phyloP scores from a whole-genome alignment of 2,888 invertebrate genomes.

The Synergus itoensis region DNA sequence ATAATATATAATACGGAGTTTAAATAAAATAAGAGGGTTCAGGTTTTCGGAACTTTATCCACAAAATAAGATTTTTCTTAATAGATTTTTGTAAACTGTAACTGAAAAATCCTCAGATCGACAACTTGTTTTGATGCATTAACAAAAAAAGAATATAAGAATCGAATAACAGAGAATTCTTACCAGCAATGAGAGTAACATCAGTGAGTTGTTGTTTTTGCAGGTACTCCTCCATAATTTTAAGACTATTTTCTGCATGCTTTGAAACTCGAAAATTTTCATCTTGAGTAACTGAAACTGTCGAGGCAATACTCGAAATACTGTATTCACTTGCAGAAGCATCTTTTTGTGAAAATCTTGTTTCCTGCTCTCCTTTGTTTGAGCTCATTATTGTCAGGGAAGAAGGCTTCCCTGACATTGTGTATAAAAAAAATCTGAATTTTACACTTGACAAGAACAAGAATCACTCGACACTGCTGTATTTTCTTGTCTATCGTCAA shows the following conservation, averaged over 20 bases:
- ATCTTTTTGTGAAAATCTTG: constrained; percentile 65
- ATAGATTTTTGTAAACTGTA: not conserved
- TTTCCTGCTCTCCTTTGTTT: constrained; percentile 64
- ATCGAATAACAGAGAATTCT: constrained; percentile 49
- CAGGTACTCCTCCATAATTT: constrained; percentile 90
- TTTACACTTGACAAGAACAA: constrained; percentile 18
- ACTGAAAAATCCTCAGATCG: not conserved
- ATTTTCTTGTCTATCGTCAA: not conserved
- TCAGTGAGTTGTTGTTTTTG: constrained; percentile 92
- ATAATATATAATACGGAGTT: too few relatives aligned
- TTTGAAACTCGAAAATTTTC: constrained; percentile 88
- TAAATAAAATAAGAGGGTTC: too few relatives aligned
- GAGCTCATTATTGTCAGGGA: constrained; percentile 42
- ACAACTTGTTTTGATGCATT: not conserved
- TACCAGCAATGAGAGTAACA: constrained; percentile 90
- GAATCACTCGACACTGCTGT: not conserved
- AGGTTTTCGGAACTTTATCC: too few relatives aligned
- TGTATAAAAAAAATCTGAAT: constrained; percentile 11
- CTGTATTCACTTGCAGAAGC: constrained; percentile 71
- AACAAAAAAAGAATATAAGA: not conserved
- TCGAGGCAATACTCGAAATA: constrained; percentile 69
- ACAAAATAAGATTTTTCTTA: not conserved
- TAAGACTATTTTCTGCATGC: constrained; percentile 90
- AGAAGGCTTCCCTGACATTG: constrained; percentile 41
- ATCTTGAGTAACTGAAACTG: constrained; percentile 83